Base-by-base conservation (phyloP, 2,888 invertebrate species). In the Drosophila fungiperda region DNA sequence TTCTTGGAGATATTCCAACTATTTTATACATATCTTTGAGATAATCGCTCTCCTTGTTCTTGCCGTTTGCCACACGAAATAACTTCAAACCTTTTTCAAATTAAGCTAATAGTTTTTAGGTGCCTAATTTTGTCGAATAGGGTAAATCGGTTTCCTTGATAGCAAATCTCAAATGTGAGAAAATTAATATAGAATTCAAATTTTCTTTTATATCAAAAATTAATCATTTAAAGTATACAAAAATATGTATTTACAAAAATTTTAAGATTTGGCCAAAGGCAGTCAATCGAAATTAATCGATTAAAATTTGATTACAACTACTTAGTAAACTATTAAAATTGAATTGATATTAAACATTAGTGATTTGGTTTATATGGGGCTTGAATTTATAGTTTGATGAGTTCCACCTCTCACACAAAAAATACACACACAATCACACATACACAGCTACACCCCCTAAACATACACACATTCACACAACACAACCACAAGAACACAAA, bases 401-500 rank as follows among this genome's bases (percentile, higher is more conserved):
- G 29, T 29, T 50, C n/a, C n/a, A 11, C n/a, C 20, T 23, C 9
- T 11, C n/a, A 12, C 45, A 45, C 8, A 26, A 49, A 49, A 49
- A 26, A 15, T 26, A 60, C 48, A 58, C 49, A 26, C 32, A 42
- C 38, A 49, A n/a, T 23, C 42, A 38, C 17, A 52, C 48, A 40
- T 20, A 50, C 23, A 57, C 3, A 29, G 29, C 29, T 9, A 75
- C 26, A 36, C 42, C 6, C 48, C 45, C 38, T 3, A 52, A 35
- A 42, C 52, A 32, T 20, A 33, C 29, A 52, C 50, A 60, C 32
- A 33, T 20, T 45, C 7, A 32, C 36, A 67, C 40, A 45, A 64
- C 33, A 50, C 50, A 65, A 64, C 52, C 11, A 53, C 48, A 48
- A 40, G 35, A 50, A 61, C 23, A 54, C 68, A 7, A 57, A 61